These are phyloP conservation scores for Ectemnius continuus DNA, from an alignment of 2,888 invertebrate genomes.

Conservation along the genomic window DNA sequence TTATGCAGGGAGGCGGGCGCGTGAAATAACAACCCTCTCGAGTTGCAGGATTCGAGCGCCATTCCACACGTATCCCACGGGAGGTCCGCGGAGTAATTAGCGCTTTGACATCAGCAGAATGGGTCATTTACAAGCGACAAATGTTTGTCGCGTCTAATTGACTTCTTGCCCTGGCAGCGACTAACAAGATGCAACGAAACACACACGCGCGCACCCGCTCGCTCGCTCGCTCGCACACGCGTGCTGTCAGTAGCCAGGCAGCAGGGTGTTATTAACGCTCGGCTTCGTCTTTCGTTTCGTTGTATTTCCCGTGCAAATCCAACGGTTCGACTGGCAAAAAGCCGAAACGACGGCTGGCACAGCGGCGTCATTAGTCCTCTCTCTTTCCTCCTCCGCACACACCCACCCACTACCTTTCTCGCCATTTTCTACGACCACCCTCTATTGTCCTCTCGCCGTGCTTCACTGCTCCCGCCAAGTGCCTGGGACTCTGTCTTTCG, in stretches of 20 bases:
- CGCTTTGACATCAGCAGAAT: no score
- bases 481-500: no score
- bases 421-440: conserved; percentile 18
- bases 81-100: no score
- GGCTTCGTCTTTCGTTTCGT: conserved; percentile 34
- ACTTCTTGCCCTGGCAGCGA: neutral
- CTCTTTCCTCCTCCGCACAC: conserved; percentile 50
- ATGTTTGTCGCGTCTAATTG: neutral
- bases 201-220: neutral
- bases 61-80: no score
- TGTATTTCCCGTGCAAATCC: conserved; percentile 57
- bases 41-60: no score
- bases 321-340: conserved; percentile 54
- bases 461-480: conserved; percentile 28
- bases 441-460: conserved; percentile 42
- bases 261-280: conserved; percentile 8
- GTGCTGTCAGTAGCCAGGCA: no score
- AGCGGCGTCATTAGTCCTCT: conserved; percentile 70
- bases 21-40: no score
- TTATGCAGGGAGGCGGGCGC: no score
- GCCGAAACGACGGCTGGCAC: conserved; percentile 62
- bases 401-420: conserved; percentile 30
- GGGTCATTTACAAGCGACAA: no score
- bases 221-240: no score
- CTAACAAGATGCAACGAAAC: neutral